Conservation (phyloP, 1,140 invertebrate species). For the Bemisia tabaci region DNA sequence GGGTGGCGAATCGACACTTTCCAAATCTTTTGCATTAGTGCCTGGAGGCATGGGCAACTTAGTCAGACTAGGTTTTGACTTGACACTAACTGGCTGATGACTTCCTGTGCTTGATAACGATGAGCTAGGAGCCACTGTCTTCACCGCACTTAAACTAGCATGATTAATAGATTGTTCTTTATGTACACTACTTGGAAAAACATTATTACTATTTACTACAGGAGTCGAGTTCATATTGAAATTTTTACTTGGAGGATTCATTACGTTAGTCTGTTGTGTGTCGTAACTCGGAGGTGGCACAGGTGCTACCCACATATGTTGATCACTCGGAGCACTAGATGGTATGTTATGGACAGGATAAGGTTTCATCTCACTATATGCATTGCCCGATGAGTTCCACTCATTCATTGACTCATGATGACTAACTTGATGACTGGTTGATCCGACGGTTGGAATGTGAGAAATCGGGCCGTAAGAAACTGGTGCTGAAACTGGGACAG, state of each 20-base stretch:
- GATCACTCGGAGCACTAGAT: not conserved
- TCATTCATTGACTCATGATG: not conserved
- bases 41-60: conserved; percentile 72
- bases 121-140: not conserved
- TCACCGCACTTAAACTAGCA: not conserved
- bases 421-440: not conserved
- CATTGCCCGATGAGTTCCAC: not conserved
- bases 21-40: conserved; percentile 61
- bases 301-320: not conserved
- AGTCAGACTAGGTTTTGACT: conserved; percentile 28
- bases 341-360: not conserved
- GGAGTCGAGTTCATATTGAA: not conserved
- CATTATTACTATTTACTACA: not conserved
- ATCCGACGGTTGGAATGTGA: not conserved
- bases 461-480: not conserved
- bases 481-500: not conserved
- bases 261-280: not conserved
- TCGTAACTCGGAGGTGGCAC: not conserved
- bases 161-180: not conserved
- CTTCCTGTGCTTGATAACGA: not conserved
- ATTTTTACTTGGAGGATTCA: not conserved
- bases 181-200: not conserved
- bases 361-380: not conserved
- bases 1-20: conserved; percentile 54
- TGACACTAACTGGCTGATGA: not conserved